Evolutionary conservation across 1,140 invertebrate genomes (phyloP).

Genomic region (Drosophila virilis): DNA sequence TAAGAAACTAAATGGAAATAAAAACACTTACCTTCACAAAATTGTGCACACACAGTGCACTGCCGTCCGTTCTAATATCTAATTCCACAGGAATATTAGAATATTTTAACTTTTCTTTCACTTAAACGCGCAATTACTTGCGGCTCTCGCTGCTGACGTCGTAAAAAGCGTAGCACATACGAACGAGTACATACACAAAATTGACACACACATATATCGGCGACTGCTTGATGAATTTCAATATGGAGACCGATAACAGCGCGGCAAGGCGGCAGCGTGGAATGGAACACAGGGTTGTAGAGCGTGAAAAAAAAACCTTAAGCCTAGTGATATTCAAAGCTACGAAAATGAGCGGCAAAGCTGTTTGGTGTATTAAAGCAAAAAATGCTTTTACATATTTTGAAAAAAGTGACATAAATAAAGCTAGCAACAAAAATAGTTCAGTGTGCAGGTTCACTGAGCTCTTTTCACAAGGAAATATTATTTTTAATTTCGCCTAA

Average conservation of each 20-base stretch:
- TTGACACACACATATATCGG: slow-evolving; percentile 32
- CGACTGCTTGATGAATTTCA: slow-evolving; percentile 55
- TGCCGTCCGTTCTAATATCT: not conserved
- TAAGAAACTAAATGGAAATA: not conserved
- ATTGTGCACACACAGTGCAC: not conserved
- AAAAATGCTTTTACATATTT: too few species aligned
- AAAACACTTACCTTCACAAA: slow-evolving; percentile 18
- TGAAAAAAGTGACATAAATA: too few species aligned
- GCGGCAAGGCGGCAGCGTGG: slow-evolving; percentile 40
- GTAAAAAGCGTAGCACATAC: slow-evolving; percentile 50
- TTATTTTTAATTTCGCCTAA: too few species aligned
- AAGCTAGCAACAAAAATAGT: too few species aligned
- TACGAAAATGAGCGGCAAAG: not conserved
- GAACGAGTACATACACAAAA: slow-evolving; percentile 56
- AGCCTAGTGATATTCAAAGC: slow-evolving; percentile 32
- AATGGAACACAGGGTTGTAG: slow-evolving; percentile 70
- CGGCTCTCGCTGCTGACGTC: slow-evolving; percentile 45
- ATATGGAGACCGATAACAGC: slow-evolving; percentile 69
- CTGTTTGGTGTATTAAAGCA: not conserved
- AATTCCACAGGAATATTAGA: not conserved
- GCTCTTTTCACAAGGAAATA: not conserved
- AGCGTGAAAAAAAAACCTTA: slow-evolving; percentile 5
- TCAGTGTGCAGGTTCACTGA: not conserved
- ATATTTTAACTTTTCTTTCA: slow-evolving; percentile 15
- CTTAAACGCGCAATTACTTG: slow-evolving; percentile 13